phyloP scores from a whole-genome alignment of 2,888 invertebrate genomes.

The Phalera bucephala region DNA sequence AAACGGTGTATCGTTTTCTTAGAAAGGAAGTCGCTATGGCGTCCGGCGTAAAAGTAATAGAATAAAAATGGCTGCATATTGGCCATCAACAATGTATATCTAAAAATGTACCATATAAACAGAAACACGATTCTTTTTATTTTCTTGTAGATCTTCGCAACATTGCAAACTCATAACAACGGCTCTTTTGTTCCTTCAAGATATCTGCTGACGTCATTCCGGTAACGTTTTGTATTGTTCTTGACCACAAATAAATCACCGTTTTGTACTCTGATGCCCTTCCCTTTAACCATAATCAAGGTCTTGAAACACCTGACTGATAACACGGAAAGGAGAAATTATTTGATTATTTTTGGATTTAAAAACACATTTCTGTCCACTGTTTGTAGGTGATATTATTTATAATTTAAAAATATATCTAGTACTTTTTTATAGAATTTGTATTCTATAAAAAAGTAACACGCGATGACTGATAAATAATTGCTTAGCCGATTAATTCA shows the following conservation, averaged over 20 bases:
- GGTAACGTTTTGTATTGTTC: constrained; percentile 16
- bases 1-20: background rate
- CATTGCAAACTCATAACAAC: constrained; percentile 29
- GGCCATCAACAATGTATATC: too few species aligned
- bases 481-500: too few species aligned
- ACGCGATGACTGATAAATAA: too few species aligned
- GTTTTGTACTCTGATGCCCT: constrained; percentile 8
- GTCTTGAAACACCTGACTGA: constrained; percentile 1
- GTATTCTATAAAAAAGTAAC: too few species aligned
- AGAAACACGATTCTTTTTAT: too few species aligned
- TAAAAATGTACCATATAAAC: too few species aligned
- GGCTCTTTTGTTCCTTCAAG: constrained; percentile 37
- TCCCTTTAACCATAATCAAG: constrained; percentile 9
- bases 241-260: constrained; percentile 14
- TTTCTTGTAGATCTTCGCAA: too few species aligned
- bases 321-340: background rate
- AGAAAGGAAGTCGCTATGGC: constrained; percentile 1
- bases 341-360: too few species aligned
- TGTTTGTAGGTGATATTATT: too few species aligned
- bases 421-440: too few species aligned
- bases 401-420: too few species aligned
- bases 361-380: too few species aligned
- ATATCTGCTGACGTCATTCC: constrained; percentile 32
- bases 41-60: background rate
- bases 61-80: background rate